phyloP scores from a whole-genome alignment of 92 coral and sea anemone species.

The Epizoanthus scotinus region DNA sequence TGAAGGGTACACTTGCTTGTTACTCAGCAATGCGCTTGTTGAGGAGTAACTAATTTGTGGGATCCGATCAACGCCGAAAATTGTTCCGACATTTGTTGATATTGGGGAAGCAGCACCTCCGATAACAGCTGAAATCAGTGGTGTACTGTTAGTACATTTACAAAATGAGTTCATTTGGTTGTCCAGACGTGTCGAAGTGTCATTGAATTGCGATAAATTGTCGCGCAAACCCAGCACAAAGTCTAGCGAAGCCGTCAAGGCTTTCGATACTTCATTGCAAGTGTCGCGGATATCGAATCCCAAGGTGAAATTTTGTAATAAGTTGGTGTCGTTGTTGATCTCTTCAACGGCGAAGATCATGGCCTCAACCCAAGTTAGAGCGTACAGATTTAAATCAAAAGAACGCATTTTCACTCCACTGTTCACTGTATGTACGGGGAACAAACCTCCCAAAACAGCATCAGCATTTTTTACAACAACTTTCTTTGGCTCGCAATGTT shows the following conservation, averaged over 20 bases:
- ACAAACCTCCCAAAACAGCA: constrained; percentile 77
- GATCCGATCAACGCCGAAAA: constrained; percentile 74
- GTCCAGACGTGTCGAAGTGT: constrained; percentile 17
- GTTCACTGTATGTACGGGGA: constrained; percentile 76
- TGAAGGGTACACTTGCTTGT: constrained; percentile 71
- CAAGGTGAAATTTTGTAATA: constrained; percentile 57
- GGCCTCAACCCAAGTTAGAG: constrained; percentile 91
- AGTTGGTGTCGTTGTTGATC: constrained; percentile 53
- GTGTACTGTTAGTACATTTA: constrained; percentile 44
- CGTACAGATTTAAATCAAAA: constrained; percentile 73
- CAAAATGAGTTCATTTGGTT: constrained; percentile 39
- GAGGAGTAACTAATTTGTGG: constrained; percentile 99
- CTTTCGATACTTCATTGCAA: constrained; percentile 77
- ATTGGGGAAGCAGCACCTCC: constrained; percentile 96
- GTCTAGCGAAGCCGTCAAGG: constrained; percentile 73
- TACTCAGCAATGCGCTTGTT: constrained; percentile 88
- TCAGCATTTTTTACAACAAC: constrained; percentile 54
- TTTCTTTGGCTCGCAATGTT: constrained; percentile 59
- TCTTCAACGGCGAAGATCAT: constrained; percentile 89
- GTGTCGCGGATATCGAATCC: constrained; percentile 97
- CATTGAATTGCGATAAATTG: not conserved
- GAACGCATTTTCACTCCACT: constrained; percentile 39
- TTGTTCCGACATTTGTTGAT: constrained; percentile 74
- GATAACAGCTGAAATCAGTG: constrained; percentile 76
- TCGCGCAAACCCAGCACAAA: constrained; percentile 62